Base-by-base conservation (phyloP, 2,113 vertebrate species). In the Axis porcinus region DNA sequence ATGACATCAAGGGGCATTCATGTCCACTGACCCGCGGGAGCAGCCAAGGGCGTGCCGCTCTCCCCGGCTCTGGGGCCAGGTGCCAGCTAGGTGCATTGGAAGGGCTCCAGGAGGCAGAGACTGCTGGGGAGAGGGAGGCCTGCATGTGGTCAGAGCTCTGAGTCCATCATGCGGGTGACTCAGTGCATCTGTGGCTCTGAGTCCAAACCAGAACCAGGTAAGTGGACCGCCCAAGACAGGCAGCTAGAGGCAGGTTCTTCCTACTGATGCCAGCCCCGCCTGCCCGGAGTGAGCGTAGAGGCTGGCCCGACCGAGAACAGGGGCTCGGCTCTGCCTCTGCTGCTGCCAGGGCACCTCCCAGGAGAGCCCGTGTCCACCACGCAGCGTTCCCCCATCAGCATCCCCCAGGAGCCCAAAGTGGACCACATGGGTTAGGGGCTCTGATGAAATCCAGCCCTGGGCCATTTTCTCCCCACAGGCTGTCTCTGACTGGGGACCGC, bases 351-450 rank as follows among this genome's bases (percentile, higher is more conserved):
- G 27, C 16, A 0, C 16, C 45, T 19, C 45, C 64, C 25, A 9
- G 8, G 6, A 13, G 0, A 19, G 33, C 36, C 8, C 2, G 28
- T 16, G 52, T 33, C 3, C n/a, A 1, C 19, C 27, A 5, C 3
- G 1, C 30, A 25, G 50, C 0, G 43, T 1, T 16, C 19, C 5
- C 23, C 36, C 1, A 0, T 10, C 3, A 21, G 8, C 1, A 2
- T 2, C 17, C 28, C 7, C 27, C 2, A 45, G 76, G 2, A 8
- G 47, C 23, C 50, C 36, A 27, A 0, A 0, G 2, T 3, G 28
- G 9, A 1, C 62, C 33, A 15, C 0, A 2, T 5, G 82, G 27
- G 21, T 36, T 12, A 12, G 45, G 43, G 40, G 50, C 30, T 25
- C 57, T 7, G 21, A 40, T 0, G 0, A 25, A 14, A 8, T 62